Evolutionary conservation across 23 tunicate genomes (phyloP).

Genomic region (Diplosoma virens): DNA sequence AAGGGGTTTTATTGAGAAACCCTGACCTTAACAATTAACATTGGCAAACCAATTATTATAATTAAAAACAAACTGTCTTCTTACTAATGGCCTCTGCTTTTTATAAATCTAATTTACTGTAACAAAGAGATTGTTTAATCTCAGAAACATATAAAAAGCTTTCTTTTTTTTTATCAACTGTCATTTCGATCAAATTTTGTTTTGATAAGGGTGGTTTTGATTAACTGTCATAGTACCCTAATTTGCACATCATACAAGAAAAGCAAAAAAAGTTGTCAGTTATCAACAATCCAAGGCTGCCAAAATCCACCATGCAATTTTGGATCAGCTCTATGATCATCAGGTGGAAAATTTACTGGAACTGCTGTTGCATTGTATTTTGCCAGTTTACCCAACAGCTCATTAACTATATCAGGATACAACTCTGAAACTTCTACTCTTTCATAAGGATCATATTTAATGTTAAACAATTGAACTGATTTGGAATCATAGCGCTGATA

Average conservation of each 20-base stretch:
- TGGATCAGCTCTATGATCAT: conserved; percentile 66
- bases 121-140: too few species aligned
- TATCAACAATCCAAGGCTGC: conserved; percentile 85
- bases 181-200: too few species aligned
- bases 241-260: background rate
- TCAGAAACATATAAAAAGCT: too few species aligned
- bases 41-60: too few species aligned
- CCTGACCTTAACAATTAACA: too few species aligned
- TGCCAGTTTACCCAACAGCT: conserved; percentile 44
- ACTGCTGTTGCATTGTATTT: conserved; percentile 79
- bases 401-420: conserved; percentile 64
- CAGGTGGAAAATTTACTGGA: conserved; percentile 66
- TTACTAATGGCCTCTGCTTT: too few species aligned
- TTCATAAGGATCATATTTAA: conserved; percentile 78
- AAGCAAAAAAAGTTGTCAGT: background rate
- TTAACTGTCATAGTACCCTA: too few species aligned
- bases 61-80: too few species aligned
- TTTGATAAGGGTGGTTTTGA: too few species aligned
- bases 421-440: conserved; percentile 66
- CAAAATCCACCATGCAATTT: conserved; percentile 76
- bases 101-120: too few species aligned
- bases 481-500: conserved; percentile 3
- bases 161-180: too few species aligned
- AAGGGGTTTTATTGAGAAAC: too few species aligned
- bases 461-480: conserved; percentile 63